A percentile compares a stretch with the other conserved stretches of the same genome.
Conservation (phyloP, 2,113 vertebrate species). For the Bubo bubo region DNA sequence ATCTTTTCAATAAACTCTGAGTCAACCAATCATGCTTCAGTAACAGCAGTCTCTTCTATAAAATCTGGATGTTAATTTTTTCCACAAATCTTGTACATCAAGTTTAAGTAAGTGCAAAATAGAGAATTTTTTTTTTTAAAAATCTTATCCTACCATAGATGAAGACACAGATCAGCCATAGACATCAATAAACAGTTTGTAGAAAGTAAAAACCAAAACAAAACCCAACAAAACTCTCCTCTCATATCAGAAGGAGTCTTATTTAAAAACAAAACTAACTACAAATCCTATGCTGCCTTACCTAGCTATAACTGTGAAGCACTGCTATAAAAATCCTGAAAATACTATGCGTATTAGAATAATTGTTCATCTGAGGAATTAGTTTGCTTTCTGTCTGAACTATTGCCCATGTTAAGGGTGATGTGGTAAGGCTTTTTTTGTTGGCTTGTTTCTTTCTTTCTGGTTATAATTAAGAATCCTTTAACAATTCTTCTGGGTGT, state of each 20-base stretch:
- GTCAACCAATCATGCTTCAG: background rate
- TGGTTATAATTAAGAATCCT: background rate
- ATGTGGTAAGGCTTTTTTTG: background rate
- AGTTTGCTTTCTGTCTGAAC: background rate
- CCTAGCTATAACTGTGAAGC: background rate
- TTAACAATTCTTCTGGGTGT: background rate
- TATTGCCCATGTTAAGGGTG: background rate
- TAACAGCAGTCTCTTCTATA: background rate
- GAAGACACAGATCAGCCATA: background rate
- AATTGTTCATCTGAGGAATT: background rate
- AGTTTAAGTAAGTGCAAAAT: background rate
- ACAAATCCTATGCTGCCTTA: background rate
- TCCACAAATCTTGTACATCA: background rate
- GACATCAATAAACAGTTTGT: background rate
- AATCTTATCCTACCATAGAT: background rate
- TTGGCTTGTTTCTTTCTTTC: background rate
- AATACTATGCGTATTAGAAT: background rate
- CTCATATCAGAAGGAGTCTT: background rate
- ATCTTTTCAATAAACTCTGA: background rate
- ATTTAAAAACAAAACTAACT: background rate
- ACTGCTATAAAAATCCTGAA: background rate
- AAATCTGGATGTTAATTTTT: background rate
- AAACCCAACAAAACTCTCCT: background rate
- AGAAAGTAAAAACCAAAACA: background rate
- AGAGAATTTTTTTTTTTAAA: background rate